Evolutionary conservation across 1,140 invertebrate genomes (phyloP).

Genomic region (Scaptomyza montana): DNA sequence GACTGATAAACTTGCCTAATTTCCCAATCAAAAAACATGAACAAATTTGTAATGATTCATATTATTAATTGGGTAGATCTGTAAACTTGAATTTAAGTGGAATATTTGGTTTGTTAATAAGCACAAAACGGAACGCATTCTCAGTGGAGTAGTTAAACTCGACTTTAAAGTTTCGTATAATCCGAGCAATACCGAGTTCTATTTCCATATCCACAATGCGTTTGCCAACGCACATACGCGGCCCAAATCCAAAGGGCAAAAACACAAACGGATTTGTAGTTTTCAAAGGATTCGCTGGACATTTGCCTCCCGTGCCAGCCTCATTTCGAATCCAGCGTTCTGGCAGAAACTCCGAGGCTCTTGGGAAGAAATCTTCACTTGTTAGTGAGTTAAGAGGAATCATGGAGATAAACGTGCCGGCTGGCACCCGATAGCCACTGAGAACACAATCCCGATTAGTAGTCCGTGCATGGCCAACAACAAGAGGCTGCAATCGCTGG

Average conservation of each 20-base stretch:
- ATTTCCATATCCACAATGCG: conserved; percentile 90
- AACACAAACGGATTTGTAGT: conserved; percentile 86
- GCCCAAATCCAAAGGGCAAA: conserved; percentile 88
- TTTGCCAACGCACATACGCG: conserved; percentile 86
- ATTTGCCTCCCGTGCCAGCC: conserved; percentile 16
- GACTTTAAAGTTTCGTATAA: conserved; percentile 85
- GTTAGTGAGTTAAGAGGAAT: conserved; percentile 82
- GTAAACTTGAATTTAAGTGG: conserved; percentile 75
- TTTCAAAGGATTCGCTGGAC: conserved; percentile 69
- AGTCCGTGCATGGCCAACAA: conserved; percentile 84
- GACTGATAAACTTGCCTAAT: no score
- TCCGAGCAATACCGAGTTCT: conserved; percentile 86
- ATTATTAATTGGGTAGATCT: conserved; percentile 50
- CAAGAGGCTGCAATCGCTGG: conserved; percentile 85
- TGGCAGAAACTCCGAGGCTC: conserved; percentile 85
- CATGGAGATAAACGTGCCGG: conserved; percentile 85
- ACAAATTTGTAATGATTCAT: neutral
- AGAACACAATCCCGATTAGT: conserved; percentile 85
- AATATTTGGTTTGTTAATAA: conserved; percentile 70
- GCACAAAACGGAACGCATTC: conserved; percentile 58
- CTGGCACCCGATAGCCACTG: conserved; percentile 86
- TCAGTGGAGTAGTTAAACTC: conserved; percentile 84
- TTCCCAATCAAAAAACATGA: no score
- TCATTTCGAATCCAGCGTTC: conserved; percentile 85
- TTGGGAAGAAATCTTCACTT: conserved; percentile 84